Base-by-base conservation (phyloP, 2,888 invertebrate species). In the Tupiocoris notatus region DNA sequence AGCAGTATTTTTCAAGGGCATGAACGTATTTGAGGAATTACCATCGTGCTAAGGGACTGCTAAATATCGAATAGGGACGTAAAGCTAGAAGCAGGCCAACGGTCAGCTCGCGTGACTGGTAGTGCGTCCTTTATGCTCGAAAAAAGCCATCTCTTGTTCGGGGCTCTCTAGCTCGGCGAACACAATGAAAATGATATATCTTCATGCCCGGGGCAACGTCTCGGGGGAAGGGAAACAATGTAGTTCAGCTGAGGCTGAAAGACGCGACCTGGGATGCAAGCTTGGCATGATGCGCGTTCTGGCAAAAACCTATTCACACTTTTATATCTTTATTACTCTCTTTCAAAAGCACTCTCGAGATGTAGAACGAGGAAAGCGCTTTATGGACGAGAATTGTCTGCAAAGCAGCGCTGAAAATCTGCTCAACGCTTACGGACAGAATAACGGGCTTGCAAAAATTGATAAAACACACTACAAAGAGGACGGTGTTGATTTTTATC, bases 241-340 rank as follows among this genome's bases (percentile, higher is more conserved):
- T 63, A 73, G 62, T 73, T 63, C 73, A 62, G 61, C 54, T 20
- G 21, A 62, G 62, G 24, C 39, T 22, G 62, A 63, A 54, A 63
- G 73, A 39, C 17, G 18, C 12, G 22, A n/a, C 39, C 39, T 39
- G 39, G 12, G 12, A 3, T 39, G 39, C 39, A 39, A 65, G 54
- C 39, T 39, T 39, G n/a, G n/a, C n/a, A n/a, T n/a, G 7, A 59
- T n/a, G 59, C 58, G 59, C 73, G 62, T 54, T 62, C 63, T 57
- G n/a, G 63, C 59, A n/a, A 59, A 73, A 73, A 73, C 73, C 73
- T 73, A 73, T 73, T 73, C 73, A 73, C 73, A 73, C 73, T 73
- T 62, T 59, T 59, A 70, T 70, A 70, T 70, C 70, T 70, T 70
- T 70, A 70, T 70, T 70, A 70, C 70, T 58, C 61, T 70, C 59